These are phyloP conservation scores for Strix aluco DNA, from an alignment of 2,113 vertebrate genomes.

Conservation along the genomic window DNA sequence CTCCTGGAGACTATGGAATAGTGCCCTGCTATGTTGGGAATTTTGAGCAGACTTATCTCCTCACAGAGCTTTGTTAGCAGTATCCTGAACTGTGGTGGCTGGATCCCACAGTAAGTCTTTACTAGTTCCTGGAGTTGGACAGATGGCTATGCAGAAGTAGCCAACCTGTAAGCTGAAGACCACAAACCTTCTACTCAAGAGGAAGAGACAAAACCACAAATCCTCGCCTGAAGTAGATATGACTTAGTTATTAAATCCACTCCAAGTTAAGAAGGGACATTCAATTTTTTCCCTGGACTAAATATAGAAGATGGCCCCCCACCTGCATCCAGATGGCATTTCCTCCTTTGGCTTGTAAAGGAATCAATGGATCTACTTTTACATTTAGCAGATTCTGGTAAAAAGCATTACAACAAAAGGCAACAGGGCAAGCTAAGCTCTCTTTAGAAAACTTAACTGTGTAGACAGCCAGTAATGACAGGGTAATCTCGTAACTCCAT, in stretches of 20 bases:
- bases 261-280: not conserved
- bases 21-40: not conserved
- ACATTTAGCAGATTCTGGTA: not conserved
- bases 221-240: not conserved
- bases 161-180: not conserved
- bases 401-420: not conserved
- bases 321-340: not conserved
- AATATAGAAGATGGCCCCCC: not conserved
- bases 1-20: not conserved
- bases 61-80: not conserved
- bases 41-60: not conserved
- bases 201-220: not conserved
- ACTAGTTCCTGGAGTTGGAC: not conserved
- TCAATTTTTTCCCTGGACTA: not conserved
- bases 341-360: not conserved
- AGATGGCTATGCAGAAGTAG: not conserved
- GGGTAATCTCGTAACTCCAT: not conserved
- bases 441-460: not conserved
- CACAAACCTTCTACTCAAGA: not conserved
- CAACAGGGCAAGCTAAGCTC: not conserved
- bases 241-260: not conserved
- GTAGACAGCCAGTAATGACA: not conserved
- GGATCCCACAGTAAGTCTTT: not conserved
- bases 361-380: not conserved
- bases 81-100: not conserved